Conservation (phyloP, 2,113 vertebrate genomes). For the Rousettus leschenaultii region DNA sequence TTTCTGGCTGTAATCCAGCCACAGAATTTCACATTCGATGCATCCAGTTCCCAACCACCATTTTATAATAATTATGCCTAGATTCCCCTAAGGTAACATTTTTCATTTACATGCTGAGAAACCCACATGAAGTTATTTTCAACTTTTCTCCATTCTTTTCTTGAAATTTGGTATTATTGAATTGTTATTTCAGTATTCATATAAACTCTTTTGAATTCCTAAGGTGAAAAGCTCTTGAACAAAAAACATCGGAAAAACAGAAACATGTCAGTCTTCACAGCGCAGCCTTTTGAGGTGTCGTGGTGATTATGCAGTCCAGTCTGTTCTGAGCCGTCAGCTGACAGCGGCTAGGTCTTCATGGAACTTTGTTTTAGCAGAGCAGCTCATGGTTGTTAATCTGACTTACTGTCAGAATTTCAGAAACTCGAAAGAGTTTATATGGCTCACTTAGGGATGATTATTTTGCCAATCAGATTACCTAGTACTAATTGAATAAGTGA, state of each 20-base stretch:
- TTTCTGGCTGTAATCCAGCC: neutral
- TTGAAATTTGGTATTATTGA: neutral
- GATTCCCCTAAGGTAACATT: slow-evolving; percentile 16
- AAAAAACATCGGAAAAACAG: neutral
- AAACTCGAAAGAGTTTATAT: neutral
- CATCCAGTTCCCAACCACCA: neutral
- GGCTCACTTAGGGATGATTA: neutral
- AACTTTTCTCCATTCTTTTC: neutral
- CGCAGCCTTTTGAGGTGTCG: neutral
- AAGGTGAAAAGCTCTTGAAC: neutral
- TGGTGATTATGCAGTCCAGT: neutral
- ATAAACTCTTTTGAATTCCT: neutral
- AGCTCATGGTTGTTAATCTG: neutral
- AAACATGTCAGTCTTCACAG: neutral
- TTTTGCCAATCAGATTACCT: neutral
- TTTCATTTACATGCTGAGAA: slow-evolving; percentile 45
- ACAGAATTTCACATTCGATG: neutral
- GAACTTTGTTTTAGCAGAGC: neutral
- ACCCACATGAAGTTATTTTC: slow-evolving; percentile 48
- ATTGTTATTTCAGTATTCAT: neutral
- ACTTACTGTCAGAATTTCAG: neutral
- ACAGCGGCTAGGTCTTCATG: neutral
- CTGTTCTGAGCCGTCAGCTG: neutral
- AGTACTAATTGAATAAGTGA: neutral
- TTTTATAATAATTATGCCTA: neutral